Evolutionary conservation across 2,113 vertebrate species (phyloP).

Genomic region (Rhinichthys klamathensis): DNA sequence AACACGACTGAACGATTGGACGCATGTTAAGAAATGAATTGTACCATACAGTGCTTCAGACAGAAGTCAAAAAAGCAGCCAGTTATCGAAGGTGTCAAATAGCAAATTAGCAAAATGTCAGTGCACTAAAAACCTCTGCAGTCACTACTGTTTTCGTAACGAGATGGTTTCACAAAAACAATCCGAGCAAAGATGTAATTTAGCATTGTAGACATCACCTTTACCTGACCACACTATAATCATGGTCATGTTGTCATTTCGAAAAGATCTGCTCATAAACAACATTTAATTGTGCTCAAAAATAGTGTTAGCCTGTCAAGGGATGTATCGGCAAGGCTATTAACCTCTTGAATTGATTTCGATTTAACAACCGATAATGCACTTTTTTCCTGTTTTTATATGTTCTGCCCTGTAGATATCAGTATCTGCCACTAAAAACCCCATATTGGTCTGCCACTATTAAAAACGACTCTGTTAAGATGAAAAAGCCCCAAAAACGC

Average conservation of each 20-base stretch:
- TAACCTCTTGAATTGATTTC: no score
- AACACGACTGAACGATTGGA: conserved; percentile 40
- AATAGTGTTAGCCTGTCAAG: neutral
- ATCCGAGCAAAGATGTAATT: conserved; percentile 28
- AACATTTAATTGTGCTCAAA: neutral
- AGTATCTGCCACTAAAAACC: neutral
- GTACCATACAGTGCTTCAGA: neutral
- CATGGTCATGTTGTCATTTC: conserved; percentile 29
- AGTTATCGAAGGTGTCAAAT: conserved; percentile 48
- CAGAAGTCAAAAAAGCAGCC: neutral
- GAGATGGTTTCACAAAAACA: conserved; percentile 18
- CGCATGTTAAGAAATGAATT: conserved; percentile 13
- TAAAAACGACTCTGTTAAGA: conserved; percentile 4
- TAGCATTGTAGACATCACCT: conserved; percentile 24
- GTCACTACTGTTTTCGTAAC: conserved; percentile 2
- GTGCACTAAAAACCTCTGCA: conserved; percentile 28
- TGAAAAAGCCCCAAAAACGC: conserved; percentile 16
- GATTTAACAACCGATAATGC: neutral
- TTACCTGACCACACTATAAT: conserved; percentile 18
- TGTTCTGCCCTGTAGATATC: neutral
- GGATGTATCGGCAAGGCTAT: neutral
- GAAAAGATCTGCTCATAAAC: conserved; percentile 1
- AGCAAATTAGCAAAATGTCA: conserved; percentile 45
- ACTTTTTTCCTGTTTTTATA: neutral
- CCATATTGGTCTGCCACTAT: conserved; percentile 16